Evolutionary conservation across 2,113 vertebrate genomes (phyloP).

Genomic region (Ceuthmochares aereus): DNA sequence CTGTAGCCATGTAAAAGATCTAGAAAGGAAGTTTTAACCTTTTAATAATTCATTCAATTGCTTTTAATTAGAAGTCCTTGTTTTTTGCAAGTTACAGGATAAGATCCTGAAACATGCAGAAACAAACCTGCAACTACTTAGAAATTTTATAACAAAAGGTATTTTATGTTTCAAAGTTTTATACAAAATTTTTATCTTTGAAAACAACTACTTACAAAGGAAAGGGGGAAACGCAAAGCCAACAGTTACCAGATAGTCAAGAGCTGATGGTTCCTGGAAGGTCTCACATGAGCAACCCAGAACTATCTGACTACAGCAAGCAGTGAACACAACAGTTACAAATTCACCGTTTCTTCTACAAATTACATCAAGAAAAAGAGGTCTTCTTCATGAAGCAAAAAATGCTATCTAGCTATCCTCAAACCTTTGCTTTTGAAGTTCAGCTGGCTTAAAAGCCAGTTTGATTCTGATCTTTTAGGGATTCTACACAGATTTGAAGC

Average conservation of each 20-base stretch:
- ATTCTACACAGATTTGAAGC: background rate
- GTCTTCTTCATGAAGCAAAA: background rate
- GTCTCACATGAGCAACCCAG: background rate
- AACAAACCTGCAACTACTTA: background rate
- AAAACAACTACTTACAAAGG: background rate
- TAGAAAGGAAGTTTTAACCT: background rate
- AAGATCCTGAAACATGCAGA: fast-evolving
- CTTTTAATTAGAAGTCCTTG: background rate
- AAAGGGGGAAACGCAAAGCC: background rate
- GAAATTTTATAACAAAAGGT: background rate
- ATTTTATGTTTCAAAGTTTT: background rate
- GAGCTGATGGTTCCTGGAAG: background rate
- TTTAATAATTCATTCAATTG: background rate
- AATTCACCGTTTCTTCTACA: background rate
- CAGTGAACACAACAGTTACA: background rate
- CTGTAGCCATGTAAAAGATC: background rate
- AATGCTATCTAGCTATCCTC: background rate
- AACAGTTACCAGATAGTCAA: background rate
- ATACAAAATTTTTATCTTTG: background rate
- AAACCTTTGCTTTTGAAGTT: background rate
- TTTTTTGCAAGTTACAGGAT: background rate
- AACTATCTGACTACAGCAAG: background rate
- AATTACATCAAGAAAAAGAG: background rate
- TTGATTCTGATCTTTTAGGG: background rate
- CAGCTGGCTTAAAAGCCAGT: background rate